phyloP scores from a whole-genome alignment of 2,797 vertebrate species.

The Coilia nasus region DNA sequence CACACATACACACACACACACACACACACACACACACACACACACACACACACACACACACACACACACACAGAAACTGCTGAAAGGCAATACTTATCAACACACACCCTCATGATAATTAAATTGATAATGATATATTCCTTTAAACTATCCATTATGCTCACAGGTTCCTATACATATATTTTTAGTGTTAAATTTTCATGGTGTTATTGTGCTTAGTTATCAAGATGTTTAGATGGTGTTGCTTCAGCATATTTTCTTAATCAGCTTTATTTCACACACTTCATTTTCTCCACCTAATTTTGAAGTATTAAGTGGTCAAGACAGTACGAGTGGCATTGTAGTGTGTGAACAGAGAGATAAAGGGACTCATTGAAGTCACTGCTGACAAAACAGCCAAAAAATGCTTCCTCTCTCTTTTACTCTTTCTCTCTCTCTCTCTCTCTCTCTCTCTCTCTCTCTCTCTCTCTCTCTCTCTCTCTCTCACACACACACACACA shows the following conservation, averaged over 20 bases:
- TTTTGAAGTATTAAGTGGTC: background rate
- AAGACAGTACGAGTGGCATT: background rate
- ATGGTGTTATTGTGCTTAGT: background rate
- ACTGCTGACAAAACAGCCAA: background rate
- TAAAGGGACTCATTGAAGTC: background rate
- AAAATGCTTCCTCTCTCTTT: background rate
- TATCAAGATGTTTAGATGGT: background rate
- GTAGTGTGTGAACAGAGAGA: constrained; percentile 8
- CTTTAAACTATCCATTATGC: background rate
- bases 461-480: too few species aligned
- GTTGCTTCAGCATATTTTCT: background rate
- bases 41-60: constrained; percentile 24
- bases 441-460: too few species aligned
- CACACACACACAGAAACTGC: background rate
- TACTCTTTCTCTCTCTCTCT: background rate
- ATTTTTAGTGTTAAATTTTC: background rate
- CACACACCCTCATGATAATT: background rate
- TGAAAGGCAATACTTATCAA: background rate
- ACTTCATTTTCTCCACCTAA: background rate
- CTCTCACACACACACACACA: background rate
- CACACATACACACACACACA: constrained; percentile 20
- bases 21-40: constrained; percentile 8
- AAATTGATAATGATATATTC: background rate
- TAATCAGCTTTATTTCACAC: background rate
- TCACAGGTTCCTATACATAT: background rate